Percentiles rank a stretch among this genome's conserved stretches.
Conservation (phyloP, 1,140 invertebrate genomes). For the Micrasema minimum region DNA sequence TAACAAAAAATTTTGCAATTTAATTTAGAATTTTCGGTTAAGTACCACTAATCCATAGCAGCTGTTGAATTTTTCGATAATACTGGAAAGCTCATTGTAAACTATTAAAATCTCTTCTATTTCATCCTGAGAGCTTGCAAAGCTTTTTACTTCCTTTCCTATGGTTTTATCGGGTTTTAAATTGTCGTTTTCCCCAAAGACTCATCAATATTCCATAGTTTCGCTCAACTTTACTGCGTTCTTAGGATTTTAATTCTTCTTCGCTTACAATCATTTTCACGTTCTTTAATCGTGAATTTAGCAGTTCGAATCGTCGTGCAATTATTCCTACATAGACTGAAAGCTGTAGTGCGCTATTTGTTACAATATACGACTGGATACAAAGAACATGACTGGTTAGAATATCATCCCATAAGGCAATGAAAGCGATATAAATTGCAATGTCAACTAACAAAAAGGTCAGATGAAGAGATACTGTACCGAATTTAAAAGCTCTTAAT, state of each 20-base stretch:
- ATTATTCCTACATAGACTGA: neutral
- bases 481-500: slow-evolving; percentile 14
- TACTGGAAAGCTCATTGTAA: slow-evolving; percentile 20
- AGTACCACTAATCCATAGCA: slow-evolving; percentile 32
- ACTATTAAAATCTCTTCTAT: slow-evolving; percentile 4
- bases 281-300: slow-evolving; percentile 27
- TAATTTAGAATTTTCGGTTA: too few species aligned
- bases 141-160: neutral
- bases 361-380: neutral
- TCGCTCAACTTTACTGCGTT: slow-evolving; percentile 17
- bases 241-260: slow-evolving; percentile 3
- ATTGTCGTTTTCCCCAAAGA: slow-evolving; percentile 8
- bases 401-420: neutral
- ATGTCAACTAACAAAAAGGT: neutral
- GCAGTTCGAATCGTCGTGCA: slow-evolving; percentile 20
- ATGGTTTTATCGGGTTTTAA: neutral
- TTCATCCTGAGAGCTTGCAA: neutral
- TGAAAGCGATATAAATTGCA: neutral
- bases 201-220: slow-evolving; percentile 17
- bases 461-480: neutral
- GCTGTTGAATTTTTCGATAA: slow-evolving; percentile 21
- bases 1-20: too few species aligned
- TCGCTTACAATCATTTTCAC: neutral
- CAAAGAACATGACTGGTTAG: neutral
- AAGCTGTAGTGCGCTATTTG: neutral